A percentile compares a stretch with the other conserved stretches of the same genome.
Evolutionary conservation across 1,140 invertebrate genomes (phyloP).

Genomic region (Micrasema minimum): DNA sequence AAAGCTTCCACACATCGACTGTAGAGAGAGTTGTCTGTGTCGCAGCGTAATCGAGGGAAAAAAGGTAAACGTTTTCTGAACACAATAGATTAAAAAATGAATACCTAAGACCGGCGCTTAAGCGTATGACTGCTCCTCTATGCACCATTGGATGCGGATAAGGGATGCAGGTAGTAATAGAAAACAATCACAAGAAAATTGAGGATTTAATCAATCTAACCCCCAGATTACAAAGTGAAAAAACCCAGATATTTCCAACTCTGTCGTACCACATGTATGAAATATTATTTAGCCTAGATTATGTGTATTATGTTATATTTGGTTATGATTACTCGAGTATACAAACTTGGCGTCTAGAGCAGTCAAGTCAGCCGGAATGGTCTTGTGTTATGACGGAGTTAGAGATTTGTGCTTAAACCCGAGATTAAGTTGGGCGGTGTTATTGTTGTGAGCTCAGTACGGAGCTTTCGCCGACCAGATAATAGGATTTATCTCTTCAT

Average conservation of each 20-base stretch:
- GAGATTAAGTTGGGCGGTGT: conserved; percentile 4
- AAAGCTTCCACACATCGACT: too few relatives aligned
- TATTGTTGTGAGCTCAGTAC: conserved; percentile 2
- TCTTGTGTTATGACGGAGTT: conserved; percentile 4
- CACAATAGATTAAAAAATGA: too few relatives aligned
- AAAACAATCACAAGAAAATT: too few relatives aligned
- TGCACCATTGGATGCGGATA: too few relatives aligned
- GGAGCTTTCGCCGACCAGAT: neutral
- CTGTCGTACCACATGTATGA: neutral
- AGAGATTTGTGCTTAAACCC: conserved; percentile 1
- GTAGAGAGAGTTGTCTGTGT: too few relatives aligned
- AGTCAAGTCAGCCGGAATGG: conserved; percentile 2
- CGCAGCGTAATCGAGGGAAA: too few relatives aligned
- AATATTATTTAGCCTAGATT: neutral
- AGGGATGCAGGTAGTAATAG: too few relatives aligned
- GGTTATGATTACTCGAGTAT: neutral
- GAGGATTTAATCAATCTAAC: too few relatives aligned
- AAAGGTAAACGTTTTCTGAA: too few relatives aligned
- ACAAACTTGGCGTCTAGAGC: neutral
- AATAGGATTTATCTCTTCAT: conserved; percentile 8
- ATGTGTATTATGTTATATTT: neutral
- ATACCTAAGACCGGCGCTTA: too few relatives aligned
- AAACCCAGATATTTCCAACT: neutral
- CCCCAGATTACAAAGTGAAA: too few relatives aligned
- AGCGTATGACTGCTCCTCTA: too few relatives aligned